phyloP scores from a whole-genome alignment of 2,113 vertebrate genomes.

The Forbesichthys agassizii region DNA sequence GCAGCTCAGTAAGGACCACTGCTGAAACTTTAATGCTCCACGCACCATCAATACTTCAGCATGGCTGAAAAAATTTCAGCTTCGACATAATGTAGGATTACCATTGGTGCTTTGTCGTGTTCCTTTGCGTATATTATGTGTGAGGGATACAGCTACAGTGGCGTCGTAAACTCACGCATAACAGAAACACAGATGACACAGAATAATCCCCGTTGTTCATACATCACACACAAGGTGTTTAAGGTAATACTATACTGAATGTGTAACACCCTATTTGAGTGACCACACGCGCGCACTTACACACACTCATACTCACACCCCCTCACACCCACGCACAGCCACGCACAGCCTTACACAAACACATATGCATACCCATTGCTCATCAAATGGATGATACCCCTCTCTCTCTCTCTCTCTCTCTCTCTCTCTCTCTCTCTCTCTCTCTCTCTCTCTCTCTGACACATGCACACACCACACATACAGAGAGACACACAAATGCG shows the following conservation, averaged over 20 bases:
- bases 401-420: background rate
- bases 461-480: background rate
- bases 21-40: constrained; percentile 45
- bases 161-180: background rate
- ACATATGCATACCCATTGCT: constrained; percentile 1
- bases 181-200: too few species aligned
- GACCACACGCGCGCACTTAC: background rate
- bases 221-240: too few species aligned
- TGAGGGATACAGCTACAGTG: too few species aligned
- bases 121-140: too few species aligned
- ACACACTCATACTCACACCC: background rate
- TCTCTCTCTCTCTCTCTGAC: background rate
- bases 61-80: constrained; percentile 38
- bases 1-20: background rate
- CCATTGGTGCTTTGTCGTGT: too few species aligned
- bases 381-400: constrained; percentile 7
- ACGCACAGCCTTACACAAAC: constrained; percentile 11
- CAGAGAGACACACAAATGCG: background rate
- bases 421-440: too few species aligned
- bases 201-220: too few species aligned
- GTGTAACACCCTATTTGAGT: too few species aligned
- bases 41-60: constrained; percentile 51
- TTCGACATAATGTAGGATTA: background rate
- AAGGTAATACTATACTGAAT: too few species aligned
- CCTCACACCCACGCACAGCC: background rate